phyloP scores from a whole-genome alignment of 1,140 invertebrate genomes.

The Sipha flava region DNA sequence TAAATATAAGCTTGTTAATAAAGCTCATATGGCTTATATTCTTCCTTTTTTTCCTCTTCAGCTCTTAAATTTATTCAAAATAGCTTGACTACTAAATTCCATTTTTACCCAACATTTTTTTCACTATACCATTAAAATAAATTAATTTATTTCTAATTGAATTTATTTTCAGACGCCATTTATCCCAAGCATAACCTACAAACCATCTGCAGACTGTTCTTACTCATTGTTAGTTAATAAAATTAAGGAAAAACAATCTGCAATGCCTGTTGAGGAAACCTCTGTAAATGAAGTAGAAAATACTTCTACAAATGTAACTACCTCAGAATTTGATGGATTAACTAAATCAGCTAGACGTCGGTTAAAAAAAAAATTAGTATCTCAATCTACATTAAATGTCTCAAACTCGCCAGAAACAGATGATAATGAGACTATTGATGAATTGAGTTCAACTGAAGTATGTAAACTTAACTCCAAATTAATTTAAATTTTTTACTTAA shows the following conservation, averaged over 20 bases:
- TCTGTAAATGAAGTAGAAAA: not conserved
- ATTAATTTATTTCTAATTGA: conserved; percentile 27
- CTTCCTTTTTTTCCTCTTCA: not conserved
- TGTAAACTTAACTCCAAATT: not conserved
- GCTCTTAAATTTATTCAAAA: not conserved
- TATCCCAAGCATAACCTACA: conserved; percentile 62
- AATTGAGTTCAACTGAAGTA: not conserved
- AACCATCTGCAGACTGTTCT: conserved; percentile 70
- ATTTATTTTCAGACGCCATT: conserved; percentile 50
- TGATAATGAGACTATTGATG: not conserved
- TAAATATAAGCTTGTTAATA: not conserved
- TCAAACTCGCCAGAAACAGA: not conserved
- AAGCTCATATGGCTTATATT: not conserved
- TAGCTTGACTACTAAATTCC: not conserved
- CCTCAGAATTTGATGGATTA: conserved; percentile 24
- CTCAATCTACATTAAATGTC: conserved; percentile 2
- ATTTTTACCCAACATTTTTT: not conserved
- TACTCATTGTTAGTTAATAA: conserved; percentile 76
- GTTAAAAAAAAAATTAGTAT: conserved; percentile 24
- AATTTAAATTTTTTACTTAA: too few relatives aligned
- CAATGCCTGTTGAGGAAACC: conserved; percentile 8
- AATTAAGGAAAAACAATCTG: conserved; percentile 59
- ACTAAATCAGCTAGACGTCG: conserved; percentile 32
- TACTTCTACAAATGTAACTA: not conserved
- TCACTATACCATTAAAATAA: conserved; percentile 14